Evolutionary conservation across 2,888 invertebrate genomes (phyloP), one percentile per base, ranked within the genome.

Genomic region (Thecocarcelia acutangulata): DNA sequence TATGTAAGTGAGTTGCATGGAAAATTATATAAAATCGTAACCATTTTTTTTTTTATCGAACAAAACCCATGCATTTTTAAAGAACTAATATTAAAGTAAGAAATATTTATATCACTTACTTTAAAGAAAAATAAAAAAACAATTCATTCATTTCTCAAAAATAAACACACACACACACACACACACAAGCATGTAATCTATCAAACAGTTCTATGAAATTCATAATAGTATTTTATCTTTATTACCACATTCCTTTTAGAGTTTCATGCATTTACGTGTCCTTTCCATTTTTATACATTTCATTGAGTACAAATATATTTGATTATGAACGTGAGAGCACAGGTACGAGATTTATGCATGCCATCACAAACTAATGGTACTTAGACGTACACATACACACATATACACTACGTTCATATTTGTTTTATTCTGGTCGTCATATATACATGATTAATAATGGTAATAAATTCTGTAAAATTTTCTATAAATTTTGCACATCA

Each of bases 401-500:
- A n/a, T n/a, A 11, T 46, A 37, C 19, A 21, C 28, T 1, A 11
- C 17, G 24, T 40, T 15, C 3, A 5, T 8, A 52, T 24, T 44
- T 52, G 13, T 19, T 24, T 64, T 42, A 61, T 40, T 15, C 24
- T 37, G 48, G 44, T 59, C 52, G 42, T 50, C 50, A 50, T 50
- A 44, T 6, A 74, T 77, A 77, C 66, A 54, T 82, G 81, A 82
- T 77, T 82, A 77, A 82, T 82, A 77, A 74, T 77, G 58, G 74
- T 59, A 15, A 82, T 82, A 82, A 82, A 82, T 82, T 82, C 68
- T 74, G 56, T 69, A 74, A 81, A 77, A 77, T 77, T 77, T 81
- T 81, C 81, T 77, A 82, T 81, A 82, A 82, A 82, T 82, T 82
- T 82, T 70, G 40, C 63, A 77, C 77, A 77, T 74, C 73, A 77